Base-by-base conservation (phyloP, 2,113 vertebrate species). In the Poeciliopsis turrubarensis region DNA sequence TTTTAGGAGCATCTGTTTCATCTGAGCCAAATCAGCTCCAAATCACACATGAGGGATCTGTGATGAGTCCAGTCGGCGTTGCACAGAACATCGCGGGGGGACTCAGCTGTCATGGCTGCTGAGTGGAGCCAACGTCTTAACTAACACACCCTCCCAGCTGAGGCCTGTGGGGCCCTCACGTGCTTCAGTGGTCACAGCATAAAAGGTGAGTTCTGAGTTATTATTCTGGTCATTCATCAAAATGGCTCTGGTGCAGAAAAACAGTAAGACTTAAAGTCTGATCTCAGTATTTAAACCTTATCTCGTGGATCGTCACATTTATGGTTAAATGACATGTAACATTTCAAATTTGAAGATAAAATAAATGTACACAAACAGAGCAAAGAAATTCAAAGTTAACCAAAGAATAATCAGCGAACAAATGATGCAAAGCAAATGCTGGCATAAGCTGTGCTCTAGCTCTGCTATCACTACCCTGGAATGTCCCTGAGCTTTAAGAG, bases 1-100 rank as follows among this genome's bases (percentile, higher is more conserved):
- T 26, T 68, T 75, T 79, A 88, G 79, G 70, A 88, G 88, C 91
- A 92, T 95, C 91, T 93, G 93, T 91, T 79, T 88, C 68, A 84
- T 88, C 67, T 70, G 78, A 90, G 85, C 71, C 83, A 88, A 86
- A 93, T 92, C 89, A 81, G 81, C 82, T 77, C 68, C 77, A 78
- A 85, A 89, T 86, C 65, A 85, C 90, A 90, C 88, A 88, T 78
- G 68, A 88, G 73, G 85, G 84, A 86, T 80, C 74, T 78, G 60
- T 77, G 80, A 77, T 77, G 60, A 80, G 74, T 78, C 78, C 81
- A 86, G 83, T 88, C 80, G 81, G 75, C 79, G 77, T 80, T 75
- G 73, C 78, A 68, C 44, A 81, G 80, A 79, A 75, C 82, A 61
- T 69, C 63, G 77, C 25, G 60, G 60, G 62, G 22, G 73, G 88